Evolutionary conservation across 1,140 invertebrate species (phyloP).

Genomic region (Drosophila neocordata): DNA sequence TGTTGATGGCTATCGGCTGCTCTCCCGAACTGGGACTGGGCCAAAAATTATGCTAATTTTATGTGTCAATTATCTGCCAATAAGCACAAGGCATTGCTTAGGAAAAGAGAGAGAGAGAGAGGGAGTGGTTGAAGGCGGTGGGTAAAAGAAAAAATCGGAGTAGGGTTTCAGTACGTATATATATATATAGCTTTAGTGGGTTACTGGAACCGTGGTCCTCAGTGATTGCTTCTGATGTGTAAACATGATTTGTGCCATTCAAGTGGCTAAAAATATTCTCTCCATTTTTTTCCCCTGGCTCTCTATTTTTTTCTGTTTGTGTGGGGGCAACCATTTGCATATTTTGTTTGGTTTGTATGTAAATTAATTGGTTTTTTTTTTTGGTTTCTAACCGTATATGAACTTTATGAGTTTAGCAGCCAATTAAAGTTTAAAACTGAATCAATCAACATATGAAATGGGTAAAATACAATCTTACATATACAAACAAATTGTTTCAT

Average conservation of each 20-base stretch:
- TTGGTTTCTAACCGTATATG: neutral
- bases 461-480: neutral
- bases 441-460: neutral
- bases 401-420: conserved; percentile 19
- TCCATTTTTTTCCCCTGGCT: neutral
- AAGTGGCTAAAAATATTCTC: conserved; percentile 46
- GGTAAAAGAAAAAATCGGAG: neutral
- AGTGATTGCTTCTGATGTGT: conserved; percentile 62
- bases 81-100: conserved; percentile 48
- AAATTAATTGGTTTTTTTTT: conserved; percentile 48
- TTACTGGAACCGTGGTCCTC: conserved; percentile 38
- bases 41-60: conserved; percentile 79
- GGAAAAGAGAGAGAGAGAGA: no score
- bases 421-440: conserved; percentile 36
- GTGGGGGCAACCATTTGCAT: conserved; percentile 52
- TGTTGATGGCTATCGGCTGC: conserved; percentile 56
- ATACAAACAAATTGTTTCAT: conserved; percentile 1
- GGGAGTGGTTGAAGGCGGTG: neutral
- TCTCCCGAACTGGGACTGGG: conserved; percentile 55
- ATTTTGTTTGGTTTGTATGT: conserved; percentile 66
- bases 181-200: conserved; percentile 35
- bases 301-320: conserved; percentile 21
- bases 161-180: conserved; percentile 15
- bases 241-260: conserved; percentile 76
- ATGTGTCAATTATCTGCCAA: conserved; percentile 81